Evolutionary conservation across 92 coral and sea anemone genomes (phyloP).

Genomic region (Zoanthus sociatus): DNA sequence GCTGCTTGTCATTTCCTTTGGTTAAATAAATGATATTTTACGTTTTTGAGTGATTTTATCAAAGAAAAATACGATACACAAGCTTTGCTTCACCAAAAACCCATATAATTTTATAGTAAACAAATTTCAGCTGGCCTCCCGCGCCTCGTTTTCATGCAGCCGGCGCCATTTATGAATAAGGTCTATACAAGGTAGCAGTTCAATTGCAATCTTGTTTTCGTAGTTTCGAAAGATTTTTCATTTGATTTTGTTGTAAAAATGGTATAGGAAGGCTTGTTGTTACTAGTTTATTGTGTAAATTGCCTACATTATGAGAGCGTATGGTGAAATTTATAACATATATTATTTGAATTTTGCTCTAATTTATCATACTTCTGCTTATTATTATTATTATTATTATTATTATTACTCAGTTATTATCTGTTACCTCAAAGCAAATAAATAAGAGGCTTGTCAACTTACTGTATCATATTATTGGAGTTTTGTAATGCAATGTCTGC

Average conservation of each 20-base stretch:
- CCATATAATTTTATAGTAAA: no score
- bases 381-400: no score
- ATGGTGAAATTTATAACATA: background rate
- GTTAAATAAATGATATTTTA: no score
- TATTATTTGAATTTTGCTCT: background rate
- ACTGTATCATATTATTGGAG: background rate
- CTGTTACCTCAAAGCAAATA: background rate
- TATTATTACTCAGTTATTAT: conserved; percentile 5
- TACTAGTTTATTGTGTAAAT: background rate
- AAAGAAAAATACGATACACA: no score
- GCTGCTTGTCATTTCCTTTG: no score
- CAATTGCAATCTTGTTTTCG: background rate
- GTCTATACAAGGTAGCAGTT: background rate
- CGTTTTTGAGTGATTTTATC: no score
- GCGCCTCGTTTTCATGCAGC: no score
- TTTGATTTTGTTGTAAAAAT: background rate
- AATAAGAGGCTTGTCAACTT: background rate
- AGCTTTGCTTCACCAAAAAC: no score
- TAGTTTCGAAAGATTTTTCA: background rate
- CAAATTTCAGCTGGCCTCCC: no score
- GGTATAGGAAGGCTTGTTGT: background rate
- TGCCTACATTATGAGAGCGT: background rate
- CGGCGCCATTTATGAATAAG: no score
- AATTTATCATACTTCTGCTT: background rate
- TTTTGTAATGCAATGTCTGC: background rate